Evolutionary conservation across 2,888 invertebrate genomes (phyloP).

Genomic region (Euphydryas editha): DNA sequence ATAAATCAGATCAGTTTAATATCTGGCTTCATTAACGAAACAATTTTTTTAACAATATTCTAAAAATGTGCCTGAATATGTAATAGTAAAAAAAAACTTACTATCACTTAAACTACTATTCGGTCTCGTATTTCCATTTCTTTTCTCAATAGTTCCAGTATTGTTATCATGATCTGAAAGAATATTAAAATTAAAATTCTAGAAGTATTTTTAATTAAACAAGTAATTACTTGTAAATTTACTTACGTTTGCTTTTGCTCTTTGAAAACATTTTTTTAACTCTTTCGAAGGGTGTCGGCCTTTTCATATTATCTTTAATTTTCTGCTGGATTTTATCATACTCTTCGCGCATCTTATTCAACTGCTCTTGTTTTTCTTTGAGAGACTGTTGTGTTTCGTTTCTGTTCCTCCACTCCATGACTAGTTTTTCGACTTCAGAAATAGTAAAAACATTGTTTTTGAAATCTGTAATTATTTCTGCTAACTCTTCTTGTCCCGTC

Average conservation of each 20-base stretch:
- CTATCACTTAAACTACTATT: conserved; percentile 79
- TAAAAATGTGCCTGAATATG: neutral
- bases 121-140: conserved; percentile 75
- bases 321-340: conserved; percentile 92
- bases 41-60: neutral
- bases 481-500: conserved; percentile 89
- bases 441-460: conserved; percentile 95
- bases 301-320: conserved; percentile 89
- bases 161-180: conserved; percentile 67
- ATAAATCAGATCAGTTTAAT: neutral
- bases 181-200: conserved; percentile 15
- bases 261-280: conserved; percentile 89
- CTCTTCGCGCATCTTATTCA: conserved; percentile 90
- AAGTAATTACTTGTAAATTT: neutral
- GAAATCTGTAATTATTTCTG: conserved; percentile 94
- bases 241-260: conserved; percentile 81
- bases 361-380: conserved; percentile 92
- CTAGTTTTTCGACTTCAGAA: conserved; percentile 92
- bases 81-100: conserved; percentile 51
- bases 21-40: neutral
- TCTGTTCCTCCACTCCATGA: conserved; percentile 93
- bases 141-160: conserved; percentile 72
- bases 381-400: conserved; percentile 94
- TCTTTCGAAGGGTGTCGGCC: conserved; percentile 91
- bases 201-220: neutral